These are phyloP conservation scores for Sternotherus odoratus DNA, from an alignment of 2,797 vertebrate genomes.

Conservation along the genomic window DNA sequence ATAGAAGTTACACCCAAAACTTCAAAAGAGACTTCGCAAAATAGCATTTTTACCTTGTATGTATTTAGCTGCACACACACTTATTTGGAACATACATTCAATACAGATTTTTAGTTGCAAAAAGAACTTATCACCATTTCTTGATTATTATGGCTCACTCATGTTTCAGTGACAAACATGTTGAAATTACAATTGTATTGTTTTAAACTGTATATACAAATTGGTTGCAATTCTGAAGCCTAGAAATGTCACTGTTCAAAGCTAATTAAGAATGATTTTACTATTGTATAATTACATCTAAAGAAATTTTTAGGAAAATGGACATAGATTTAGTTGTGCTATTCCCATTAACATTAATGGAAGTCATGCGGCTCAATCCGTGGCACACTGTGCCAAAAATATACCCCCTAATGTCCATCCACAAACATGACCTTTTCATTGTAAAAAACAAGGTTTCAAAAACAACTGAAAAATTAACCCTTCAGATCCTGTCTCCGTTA, in stretches of 20 bases:
- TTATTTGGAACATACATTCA: not conserved
- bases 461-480: constrained; percentile 40
- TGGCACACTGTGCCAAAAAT: constrained; percentile 57
- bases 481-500: not conserved
- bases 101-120: not conserved
- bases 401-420: constrained; percentile 57
- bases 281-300: not conserved
- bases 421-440: constrained; percentile 69
- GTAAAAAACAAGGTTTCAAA: constrained; percentile 71
- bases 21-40: not conserved
- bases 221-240: not conserved
- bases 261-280: constrained; percentile 34
- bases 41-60: not conserved
- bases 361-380: constrained; percentile 46
- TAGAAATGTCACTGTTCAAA: not conserved
- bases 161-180: not conserved
- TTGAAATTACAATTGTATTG: not conserved
- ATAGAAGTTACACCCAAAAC: not conserved
- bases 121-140: not conserved
- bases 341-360: constrained; percentile 70
- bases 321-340: constrained; percentile 6
- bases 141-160: not conserved
- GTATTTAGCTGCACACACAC: not conserved
- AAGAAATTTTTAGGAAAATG: not conserved
- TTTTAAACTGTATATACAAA: not conserved